Evolutionary conservation across 1,140 invertebrate genomes (phyloP), one percentile per base, ranked within the genome.

Genomic region (Diabrotica undecimpunctata): DNA sequence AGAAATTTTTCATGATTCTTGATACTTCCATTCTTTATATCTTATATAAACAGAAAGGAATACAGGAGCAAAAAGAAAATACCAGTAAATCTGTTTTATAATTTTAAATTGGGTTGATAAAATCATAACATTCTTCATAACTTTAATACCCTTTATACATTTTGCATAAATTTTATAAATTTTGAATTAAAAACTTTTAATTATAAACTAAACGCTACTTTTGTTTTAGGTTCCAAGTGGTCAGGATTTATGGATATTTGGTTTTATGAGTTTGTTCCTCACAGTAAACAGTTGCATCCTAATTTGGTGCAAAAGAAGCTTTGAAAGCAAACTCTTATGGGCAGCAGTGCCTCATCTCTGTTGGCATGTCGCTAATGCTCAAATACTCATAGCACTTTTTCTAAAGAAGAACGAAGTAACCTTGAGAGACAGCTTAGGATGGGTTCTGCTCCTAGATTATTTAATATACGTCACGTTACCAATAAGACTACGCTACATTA

Each of bases 401-500:
- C 74, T 86, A 61, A 83, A 85, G 73, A 78, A 78, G 62, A 82
- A 83, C 51, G 82, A 79, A 66, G 79, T 80, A 6, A 83, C 82
- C 6, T 80, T 82, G 13, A 77, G 80, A 37, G 84, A 88, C 67
- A 81, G 83, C 54, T 82, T 95, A 0, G 90, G 89, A 25, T 94
- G 92, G 91, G 84, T 89, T 12, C 79, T 94, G 52, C 79, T 95
- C n/a, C 77, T 93, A 56, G 87, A 91, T 66, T 96, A 93, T 74
- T 83, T 93, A n/a, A 86, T 92, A n/a, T 89, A 92, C 76, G 90
- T 92, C 41, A 90, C 91, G 0, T 76, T 95, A 65, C 93, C 93
- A 0, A 81, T 95, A 53, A 83, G 87, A 25, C 75, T 92, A 2
- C 79, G 84, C 7, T 84, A 88, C 62, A 90, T 87, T 73, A 71